A percentile compares a stretch with the other conserved stretches of the same genome.
phyloP scores from a whole-genome alignment of 2,888 invertebrate species.

The Eupithecia centaureata region DNA sequence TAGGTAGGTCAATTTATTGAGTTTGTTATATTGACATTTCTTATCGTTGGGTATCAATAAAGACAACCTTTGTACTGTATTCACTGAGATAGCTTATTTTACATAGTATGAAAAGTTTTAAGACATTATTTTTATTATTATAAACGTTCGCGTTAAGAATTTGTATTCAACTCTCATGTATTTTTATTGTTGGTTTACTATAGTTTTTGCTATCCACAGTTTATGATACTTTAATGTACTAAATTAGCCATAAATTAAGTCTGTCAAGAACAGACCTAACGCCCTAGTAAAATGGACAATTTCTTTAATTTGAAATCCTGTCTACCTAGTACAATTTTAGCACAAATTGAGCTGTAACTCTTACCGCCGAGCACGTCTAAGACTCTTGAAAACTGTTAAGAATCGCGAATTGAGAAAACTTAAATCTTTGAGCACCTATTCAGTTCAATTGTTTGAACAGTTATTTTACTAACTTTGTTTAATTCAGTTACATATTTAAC shows the following conservation, averaged over 20 bases:
- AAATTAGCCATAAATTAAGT: background rate
- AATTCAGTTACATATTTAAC: slow-evolving; percentile 20
- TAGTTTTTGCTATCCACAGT: background rate
- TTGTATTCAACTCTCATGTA: slow-evolving; percentile 12
- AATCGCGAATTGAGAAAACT: too few relatives aligned
- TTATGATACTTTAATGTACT: background rate
- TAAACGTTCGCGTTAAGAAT: slow-evolving; percentile 5
- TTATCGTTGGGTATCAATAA: slow-evolving; percentile 5
- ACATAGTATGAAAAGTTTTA: slow-evolving; percentile 16
- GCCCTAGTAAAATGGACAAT: background rate
- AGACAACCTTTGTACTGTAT: slow-evolving; percentile 2
- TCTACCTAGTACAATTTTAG: background rate
- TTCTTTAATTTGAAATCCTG: background rate
- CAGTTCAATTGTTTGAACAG: slow-evolving; percentile 15
- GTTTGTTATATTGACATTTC: background rate
- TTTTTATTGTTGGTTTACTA: slow-evolving; percentile 9
- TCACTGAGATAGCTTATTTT: slow-evolving; percentile 9
- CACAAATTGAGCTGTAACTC: background rate
- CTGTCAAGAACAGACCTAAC: background rate
- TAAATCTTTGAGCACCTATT: too few relatives aligned
- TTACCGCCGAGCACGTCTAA: too few relatives aligned
- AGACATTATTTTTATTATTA: slow-evolving; percentile 4
- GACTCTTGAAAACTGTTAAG: too few relatives aligned
- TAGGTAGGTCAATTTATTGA: background rate
- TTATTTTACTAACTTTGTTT: slow-evolving; percentile 25